Base-by-base conservation (phyloP, 1,140 invertebrate genomes). In the Bombus picipes region DNA sequence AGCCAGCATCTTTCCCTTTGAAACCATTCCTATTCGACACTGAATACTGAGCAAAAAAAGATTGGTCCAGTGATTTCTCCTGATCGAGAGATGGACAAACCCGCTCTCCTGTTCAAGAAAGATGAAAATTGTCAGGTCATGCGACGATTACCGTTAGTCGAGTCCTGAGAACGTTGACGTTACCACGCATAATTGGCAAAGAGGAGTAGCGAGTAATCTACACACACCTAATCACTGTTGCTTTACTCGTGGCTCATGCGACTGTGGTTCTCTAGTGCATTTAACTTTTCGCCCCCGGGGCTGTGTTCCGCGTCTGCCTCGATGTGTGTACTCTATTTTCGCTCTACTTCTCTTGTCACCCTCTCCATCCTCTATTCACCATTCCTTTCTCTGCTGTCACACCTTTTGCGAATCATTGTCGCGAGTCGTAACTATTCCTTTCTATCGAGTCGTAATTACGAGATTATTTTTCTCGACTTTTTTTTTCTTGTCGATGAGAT, bases 181-280 rank as follows among this genome's bases (percentile, higher is more conserved):
- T 76, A 89, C 81, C 78, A 65, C 43, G 83, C 79, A 68, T 89
- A 89, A 89, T 89, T 89, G 82, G 85, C 88, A 66, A 71, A 83
- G 83, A 87, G 87, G 66, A 89, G 87, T 89, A 86, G 78, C 88
- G 78, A 78, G 75, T 88, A 88, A 89, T 87, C 65, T 72, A 91
- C 79, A 90, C 87, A 91, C 89, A 90, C 86, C 83, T 89, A 90
- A 92, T 92, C 90, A 89, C 81, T 91, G 91, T 92, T 90, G 91
- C 91, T 92, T 92, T 92, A 92, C 85, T 92, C 89, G 91, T 92
- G 90, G 88, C 75, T 92, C 87, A 88, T 92, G 89, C 88, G 88
- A 91, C 89, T 92, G 88, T 90, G 89, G 83, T 91, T 76, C 59
- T 87, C 89, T 91, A 92, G 83, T 92, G 89, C 91, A 88, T 90